Evolutionary conservation across 2,797 vertebrate genomes (phyloP), one percentile per base, ranked within the genome.

Genomic region (Anguilla pacifica): DNA sequence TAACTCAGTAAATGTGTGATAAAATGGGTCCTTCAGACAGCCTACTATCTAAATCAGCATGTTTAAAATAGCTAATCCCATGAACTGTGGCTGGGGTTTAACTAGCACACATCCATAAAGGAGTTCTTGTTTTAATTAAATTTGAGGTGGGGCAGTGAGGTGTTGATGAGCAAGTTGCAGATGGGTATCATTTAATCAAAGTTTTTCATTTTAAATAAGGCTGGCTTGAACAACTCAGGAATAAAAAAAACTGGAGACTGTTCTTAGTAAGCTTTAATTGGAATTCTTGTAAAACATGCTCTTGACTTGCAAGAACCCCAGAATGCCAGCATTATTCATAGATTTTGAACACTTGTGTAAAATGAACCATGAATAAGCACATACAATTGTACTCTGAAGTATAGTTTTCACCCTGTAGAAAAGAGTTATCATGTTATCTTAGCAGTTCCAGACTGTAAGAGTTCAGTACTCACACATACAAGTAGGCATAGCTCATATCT

Each of bases 391-490:
- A 74, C 31, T 84, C 64, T 87, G 10, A 83, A 55, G 7, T 83
- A 49, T 51, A 82, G 9, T 53, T 84, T 82, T 82, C 9, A 82
- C n/a, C 13, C 46, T 25, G 51, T 49, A n/a, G 1, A 49, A 81
- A 81, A 81, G 17, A 49, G 2, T 25, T 51, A 51, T 49, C 9
- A 82, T 51, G 25, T 49, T 82, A 49, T 82, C 83, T 87, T 87
- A 87, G 49, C 11, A 87, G 87, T 87, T 87, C 87, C 87, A 87
- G 87, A 87, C 87, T 87, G 87, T 84, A 87, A 87, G 87, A 28
- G 49, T 55, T 84, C 3, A 53, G 61, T 31, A 74, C 49, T 84
- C 49, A 82, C 43, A 51, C 46, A 82, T n/a, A 22, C 77, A 9
- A 19, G 39, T 46, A 81, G 25, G 43, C 6, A 11, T 81, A 46